Percentiles rank a stretch among this genome's conserved stretches.
phyloP scores from a whole-genome alignment of 2,113 vertebrate genomes.

The Stegostoma tigrinum region DNA sequence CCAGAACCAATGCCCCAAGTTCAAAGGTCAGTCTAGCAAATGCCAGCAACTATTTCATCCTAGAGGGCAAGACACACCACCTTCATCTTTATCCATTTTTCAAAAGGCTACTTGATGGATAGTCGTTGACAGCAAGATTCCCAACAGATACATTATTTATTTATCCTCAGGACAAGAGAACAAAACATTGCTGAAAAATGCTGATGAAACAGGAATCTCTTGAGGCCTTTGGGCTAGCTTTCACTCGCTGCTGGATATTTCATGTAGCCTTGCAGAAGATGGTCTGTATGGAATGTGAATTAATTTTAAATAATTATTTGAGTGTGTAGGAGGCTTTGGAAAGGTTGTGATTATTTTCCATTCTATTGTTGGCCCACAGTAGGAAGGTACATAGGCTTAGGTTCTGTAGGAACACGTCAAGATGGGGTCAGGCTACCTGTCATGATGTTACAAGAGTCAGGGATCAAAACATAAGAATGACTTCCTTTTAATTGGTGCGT shows the following conservation, averaged over 20 bases:
- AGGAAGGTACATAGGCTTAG: neutral
- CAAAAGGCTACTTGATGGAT: neutral
- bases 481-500: neutral
- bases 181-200: neutral
- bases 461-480: neutral
- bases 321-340: neutral
- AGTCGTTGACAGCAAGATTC: neutral
- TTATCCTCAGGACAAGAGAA: neutral
- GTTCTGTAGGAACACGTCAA: neutral
- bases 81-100: neutral
- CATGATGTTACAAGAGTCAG: neutral
- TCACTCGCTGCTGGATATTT: neutral
- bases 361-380: neutral
- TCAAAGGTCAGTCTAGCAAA: neutral
- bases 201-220: neutral
- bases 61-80: neutral
- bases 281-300: neutral
- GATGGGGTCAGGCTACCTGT: neutral
- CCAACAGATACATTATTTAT: neutral
- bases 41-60: neutral
- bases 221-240: neutral
- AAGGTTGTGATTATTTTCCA: neutral
- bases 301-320: neutral
- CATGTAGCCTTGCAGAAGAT: neutral
- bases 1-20: neutral